A percentile compares a stretch with the other conserved stretches of the same genome.
Conservation (phyloP, 2,797 vertebrate genomes). For the Cryptoblepharus egeriae region DNA sequence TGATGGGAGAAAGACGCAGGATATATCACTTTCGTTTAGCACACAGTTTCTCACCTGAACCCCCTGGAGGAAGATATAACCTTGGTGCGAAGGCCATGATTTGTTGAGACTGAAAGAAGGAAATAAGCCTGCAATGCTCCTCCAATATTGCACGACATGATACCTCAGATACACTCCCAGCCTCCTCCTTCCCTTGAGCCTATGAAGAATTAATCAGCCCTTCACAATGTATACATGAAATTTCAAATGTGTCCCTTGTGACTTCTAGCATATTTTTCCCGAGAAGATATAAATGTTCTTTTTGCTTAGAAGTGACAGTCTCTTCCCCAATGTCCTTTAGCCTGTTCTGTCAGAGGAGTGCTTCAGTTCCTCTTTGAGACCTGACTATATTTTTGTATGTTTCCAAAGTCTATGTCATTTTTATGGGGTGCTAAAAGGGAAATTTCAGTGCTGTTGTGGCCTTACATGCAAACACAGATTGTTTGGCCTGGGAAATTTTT, state of each 20-base stretch:
- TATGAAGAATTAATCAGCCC: constrained; percentile 54
- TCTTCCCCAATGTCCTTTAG: constrained; percentile 30
- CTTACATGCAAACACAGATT: neutral
- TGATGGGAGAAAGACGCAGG: constrained; percentile 48
- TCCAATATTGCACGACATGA: constrained; percentile 48
- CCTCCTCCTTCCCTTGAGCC: neutral
- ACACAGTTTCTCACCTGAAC: constrained; percentile 39
- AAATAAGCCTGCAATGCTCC: constrained; percentile 59
- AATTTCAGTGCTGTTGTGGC: neutral
- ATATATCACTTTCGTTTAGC: constrained; percentile 38
- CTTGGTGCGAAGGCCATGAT: constrained; percentile 37
- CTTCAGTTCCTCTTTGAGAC: constrained; percentile 29
- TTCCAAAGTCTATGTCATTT: constrained; percentile 23
- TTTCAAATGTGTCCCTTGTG: constrained; percentile 53
- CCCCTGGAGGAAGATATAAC: constrained; percentile 54
- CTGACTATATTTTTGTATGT: constrained; percentile 10
- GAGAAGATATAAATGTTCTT: constrained; percentile 32
- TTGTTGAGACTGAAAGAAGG: constrained; percentile 62
- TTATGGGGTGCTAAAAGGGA: constrained; percentile 23
- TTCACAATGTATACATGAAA: constrained; percentile 55
- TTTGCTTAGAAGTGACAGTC: constrained; percentile 39
- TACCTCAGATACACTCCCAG: constrained; percentile 45
- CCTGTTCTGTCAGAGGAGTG: constrained; percentile 8
- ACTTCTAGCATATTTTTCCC: constrained; percentile 23
- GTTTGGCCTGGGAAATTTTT: neutral